Percentiles rank a stretch among this genome's conserved stretches.
These are phyloP conservation scores for Galbula dea DNA, from an alignment of 2,113 vertebrate species.

Conservation along the genomic window DNA sequence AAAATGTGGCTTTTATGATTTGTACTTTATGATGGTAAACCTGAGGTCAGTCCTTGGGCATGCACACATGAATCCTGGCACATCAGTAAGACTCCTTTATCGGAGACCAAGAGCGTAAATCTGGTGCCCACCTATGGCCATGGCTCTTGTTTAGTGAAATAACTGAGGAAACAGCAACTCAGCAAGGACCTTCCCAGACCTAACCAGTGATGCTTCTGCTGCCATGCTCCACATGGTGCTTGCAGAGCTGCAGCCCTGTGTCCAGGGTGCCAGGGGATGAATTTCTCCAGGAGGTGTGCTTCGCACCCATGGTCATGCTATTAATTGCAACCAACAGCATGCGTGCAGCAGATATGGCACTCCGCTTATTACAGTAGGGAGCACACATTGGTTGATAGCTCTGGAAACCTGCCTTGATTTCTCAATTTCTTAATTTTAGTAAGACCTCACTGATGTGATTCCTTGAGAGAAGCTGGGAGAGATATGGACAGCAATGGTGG, in stretches of 20 bases:
- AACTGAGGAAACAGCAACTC: background rate
- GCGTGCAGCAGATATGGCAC: accelerated
- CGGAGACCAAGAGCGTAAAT: background rate
- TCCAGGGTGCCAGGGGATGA: too few species aligned
- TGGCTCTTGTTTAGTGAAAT: background rate
- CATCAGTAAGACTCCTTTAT: background rate
- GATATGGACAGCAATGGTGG: background rate
- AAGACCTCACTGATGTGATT: background rate
- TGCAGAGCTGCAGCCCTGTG: background rate
- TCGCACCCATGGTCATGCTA: accelerated
- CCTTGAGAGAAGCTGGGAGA: background rate
- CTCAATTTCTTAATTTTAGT: background rate
- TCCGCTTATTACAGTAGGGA: accelerated
- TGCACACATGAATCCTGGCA: accelerated
- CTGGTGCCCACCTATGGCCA: background rate
- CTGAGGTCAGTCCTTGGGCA: background rate
- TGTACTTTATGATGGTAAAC: background rate
- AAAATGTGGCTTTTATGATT: background rate
- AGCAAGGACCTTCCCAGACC: background rate
- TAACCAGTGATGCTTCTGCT: accelerated
- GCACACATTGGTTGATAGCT: accelerated
- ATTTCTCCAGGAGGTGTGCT: background rate
- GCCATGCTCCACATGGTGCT: background rate
- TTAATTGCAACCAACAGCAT: accelerated
- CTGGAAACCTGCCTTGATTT: background rate